Evolutionary conservation across 2,888 invertebrate species (phyloP).

Genomic region (Eulithis prunata): DNA sequence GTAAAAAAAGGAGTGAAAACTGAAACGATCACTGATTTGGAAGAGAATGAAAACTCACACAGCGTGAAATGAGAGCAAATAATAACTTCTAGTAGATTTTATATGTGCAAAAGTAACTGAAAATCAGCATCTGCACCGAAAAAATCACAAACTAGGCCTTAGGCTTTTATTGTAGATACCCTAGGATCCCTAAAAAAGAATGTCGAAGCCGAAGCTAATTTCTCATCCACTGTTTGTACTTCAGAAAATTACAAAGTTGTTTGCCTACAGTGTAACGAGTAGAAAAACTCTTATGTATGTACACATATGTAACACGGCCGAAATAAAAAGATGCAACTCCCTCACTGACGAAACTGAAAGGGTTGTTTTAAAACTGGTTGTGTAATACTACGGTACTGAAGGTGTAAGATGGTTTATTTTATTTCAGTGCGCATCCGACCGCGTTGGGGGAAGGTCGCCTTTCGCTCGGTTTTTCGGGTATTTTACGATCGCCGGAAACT

Average conservation of each 20-base stretch:
- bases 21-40: too few relatives aligned
- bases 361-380: conserved; percentile 42
- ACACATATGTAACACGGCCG: conserved; percentile 40
- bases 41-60: too few relatives aligned
- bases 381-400: conserved; percentile 75
- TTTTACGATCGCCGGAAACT: conserved; percentile 58
- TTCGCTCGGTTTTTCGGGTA: conserved; percentile 42
- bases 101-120: not conserved
- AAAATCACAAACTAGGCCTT: too few relatives aligned
- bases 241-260: conserved; percentile 27
- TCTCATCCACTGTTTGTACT: conserved; percentile 7
- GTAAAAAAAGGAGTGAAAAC: too few relatives aligned
- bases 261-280: conserved; percentile 18
- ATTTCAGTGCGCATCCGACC: conserved; percentile 64
- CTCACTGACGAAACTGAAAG: conserved; percentile 28
- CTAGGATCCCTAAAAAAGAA: not conserved
- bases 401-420: conserved; percentile 57
- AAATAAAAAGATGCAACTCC: conserved; percentile 37
- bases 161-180: too few relatives aligned
- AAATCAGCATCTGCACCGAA: not conserved
- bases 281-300: conserved; percentile 20
- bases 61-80: too few relatives aligned
- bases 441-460: conserved; percentile 53
- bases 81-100: not conserved
- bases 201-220: conserved; percentile 15